phyloP scores from a whole-genome alignment of 1,140 invertebrate genomes.

The Caenorhabditis remanei region DNA sequence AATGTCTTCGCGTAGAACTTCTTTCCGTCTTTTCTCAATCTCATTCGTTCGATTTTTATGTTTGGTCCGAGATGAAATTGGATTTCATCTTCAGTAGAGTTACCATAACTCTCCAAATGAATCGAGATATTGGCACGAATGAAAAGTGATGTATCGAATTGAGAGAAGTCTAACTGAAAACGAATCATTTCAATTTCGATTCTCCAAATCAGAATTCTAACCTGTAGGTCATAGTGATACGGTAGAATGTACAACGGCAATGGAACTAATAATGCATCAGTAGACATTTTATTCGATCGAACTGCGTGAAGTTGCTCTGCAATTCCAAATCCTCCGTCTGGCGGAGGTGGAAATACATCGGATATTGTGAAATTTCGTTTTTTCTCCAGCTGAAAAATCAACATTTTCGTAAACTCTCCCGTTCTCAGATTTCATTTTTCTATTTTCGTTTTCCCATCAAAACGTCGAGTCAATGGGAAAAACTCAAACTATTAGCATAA shows the following conservation, averaged over 20 bases:
- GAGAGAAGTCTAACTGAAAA: constrained; percentile 75
- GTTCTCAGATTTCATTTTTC: neutral
- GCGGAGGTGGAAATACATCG: constrained; percentile 23
- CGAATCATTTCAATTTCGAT: too few species aligned
- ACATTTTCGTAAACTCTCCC: neutral
- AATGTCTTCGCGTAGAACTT: constrained; percentile 67
- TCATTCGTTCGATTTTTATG: constrained; percentile 73
- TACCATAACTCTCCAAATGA: constrained; percentile 75
- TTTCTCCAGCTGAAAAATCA: constrained; percentile 27
- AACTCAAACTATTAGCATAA: constrained; percentile 25
- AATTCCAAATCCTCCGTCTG: constrained; percentile 29
- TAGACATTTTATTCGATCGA: constrained; percentile 18
- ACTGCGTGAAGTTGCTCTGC: constrained; percentile 37
- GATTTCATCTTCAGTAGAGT: constrained; percentile 73
- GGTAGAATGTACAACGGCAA: constrained; percentile 68
- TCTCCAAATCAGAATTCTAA: constrained; percentile 49
- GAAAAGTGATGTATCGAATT: constrained; percentile 69
- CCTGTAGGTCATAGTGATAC: constrained; percentile 74
- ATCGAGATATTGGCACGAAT: constrained; percentile 74
- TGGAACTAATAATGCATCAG: constrained; percentile 59
- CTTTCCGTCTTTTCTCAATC: constrained; percentile 60
- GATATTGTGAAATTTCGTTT: constrained; percentile 36
- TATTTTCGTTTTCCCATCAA: neutral
- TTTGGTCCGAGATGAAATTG: constrained; percentile 75
- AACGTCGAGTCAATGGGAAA: neutral